Percentiles rank a stretch among this genome's conserved stretches.
phyloP scores from a whole-genome alignment of 2,888 invertebrate species.

The Endotricha flammealis region DNA sequence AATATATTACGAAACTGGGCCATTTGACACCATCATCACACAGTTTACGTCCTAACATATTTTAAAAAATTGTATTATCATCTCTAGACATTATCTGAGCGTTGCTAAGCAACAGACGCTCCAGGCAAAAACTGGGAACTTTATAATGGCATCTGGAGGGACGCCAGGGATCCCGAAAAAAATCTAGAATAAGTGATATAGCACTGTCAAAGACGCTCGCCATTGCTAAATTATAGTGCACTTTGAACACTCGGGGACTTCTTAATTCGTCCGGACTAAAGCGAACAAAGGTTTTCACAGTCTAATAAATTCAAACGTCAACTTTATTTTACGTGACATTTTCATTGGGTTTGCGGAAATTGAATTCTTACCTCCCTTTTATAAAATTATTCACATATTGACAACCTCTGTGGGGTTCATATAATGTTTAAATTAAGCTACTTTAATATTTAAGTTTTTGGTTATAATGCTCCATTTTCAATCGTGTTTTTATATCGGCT shows the following conservation, averaged over 20 bases:
- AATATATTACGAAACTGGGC: too few species aligned
- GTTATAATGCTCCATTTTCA: too few species aligned
- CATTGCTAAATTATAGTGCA: conserved; percentile 28
- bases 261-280: conserved; percentile 19
- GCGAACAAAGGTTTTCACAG: not conserved
- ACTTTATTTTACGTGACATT: not conserved
- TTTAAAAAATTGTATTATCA: not conserved
- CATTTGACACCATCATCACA: too few species aligned
- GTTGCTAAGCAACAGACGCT: conserved; percentile 21
- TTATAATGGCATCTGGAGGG: conserved; percentile 37
- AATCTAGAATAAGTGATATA: conserved; percentile 24
- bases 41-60: too few species aligned
- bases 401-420: too few species aligned
- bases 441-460: too few species aligned
- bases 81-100: not conserved
- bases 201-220: conserved; percentile 25
- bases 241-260: conserved; percentile 20
- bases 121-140: conserved; percentile 32
- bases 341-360: too few species aligned
- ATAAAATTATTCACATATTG: too few species aligned
- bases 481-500: too few species aligned
- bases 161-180: conserved; percentile 29
- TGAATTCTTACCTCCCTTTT: too few species aligned
- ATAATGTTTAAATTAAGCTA: too few species aligned
- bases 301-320: not conserved